Evolutionary conservation across 2,888 invertebrate species (phyloP), one percentile per base, ranked within the genome.

Genomic region (Molorchus minor): DNA sequence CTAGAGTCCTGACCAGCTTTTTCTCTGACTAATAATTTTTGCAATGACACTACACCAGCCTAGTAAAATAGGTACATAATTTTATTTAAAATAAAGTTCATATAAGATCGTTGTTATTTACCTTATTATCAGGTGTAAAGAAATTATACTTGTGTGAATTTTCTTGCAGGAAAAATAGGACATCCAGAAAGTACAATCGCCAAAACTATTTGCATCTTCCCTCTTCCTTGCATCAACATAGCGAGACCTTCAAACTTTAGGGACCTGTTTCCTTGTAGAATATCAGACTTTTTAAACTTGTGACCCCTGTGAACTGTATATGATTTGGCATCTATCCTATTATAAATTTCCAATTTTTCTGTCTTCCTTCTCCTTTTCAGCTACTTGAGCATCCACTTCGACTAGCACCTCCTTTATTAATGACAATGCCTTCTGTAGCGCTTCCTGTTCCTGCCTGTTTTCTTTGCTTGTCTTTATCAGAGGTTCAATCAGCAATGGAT

Each of bases 41-140:
- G 93, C 54, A 98, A 84, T 0, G 96, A 93, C 10, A 97, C 93
- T 53, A 97, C 94, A 63, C 96, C 94, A 46, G 96, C 93, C 91
- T 93, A 81, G n/a, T n/a, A 36, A 80, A 79, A 1, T 8, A 12
- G 38, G 13, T 1, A 33, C 19, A 12, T 38, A 3, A 19, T 25
- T 8, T 7, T 10, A 20, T n/a, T 3, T 25, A 13, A 20, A 10
- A 2, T 1, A 30, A 30, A 8, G 4, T 25, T 25, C 25, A 25
- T 25, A 8, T n/a, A 25, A 25, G 4, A 25, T 25, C 25, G 25
- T 25, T 25, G 5, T n/a, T 44, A 55, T 66, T 78, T 77, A 91
- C 92, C 87, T 96, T 96, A 82, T 94, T 94, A 79, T 96, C 96
- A 38, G 95, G 95, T 64, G 94, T 92, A 77, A 93, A 93, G 83